Evolutionary conservation across 2,113 vertebrate species (phyloP).

Genomic region (Melanostigma gelatinosum): DNA sequence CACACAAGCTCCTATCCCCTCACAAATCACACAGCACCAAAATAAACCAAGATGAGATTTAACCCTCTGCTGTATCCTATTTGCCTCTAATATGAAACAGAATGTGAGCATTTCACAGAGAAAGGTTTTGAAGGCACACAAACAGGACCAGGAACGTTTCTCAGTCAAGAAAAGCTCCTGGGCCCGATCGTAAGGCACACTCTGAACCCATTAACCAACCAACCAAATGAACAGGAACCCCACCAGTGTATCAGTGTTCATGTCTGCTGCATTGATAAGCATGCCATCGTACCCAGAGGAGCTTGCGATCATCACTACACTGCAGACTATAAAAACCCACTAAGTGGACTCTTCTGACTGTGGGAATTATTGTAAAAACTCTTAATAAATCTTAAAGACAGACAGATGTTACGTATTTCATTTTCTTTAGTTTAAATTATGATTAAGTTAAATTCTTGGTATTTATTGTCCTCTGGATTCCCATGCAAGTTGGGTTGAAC

Average conservation of each 20-base stretch:
- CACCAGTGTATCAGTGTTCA: conserved; percentile 77
- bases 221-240: conserved; percentile 65
- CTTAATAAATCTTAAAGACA: conserved; percentile 2
- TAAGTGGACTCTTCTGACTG: conserved; percentile 6
- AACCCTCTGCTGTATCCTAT: conserved; percentile 48
- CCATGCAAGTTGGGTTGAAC: neutral
- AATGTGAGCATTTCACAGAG: conserved; percentile 45
- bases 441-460: conserved; percentile 1
- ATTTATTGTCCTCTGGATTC: conserved; percentile 36
- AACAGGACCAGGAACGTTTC: conserved; percentile 66
- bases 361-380: conserved; percentile 10
- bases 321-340: conserved; percentile 37
- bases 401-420: neutral
- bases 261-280: conserved; percentile 58
- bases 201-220: conserved; percentile 70
- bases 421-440: neutral
- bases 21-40: conserved; percentile 57
- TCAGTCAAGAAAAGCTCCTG: conserved; percentile 66
- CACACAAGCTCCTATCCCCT: conserved; percentile 60
- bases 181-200: conserved; percentile 50
- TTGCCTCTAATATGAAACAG: conserved; percentile 35
- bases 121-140: conserved; percentile 42
- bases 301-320: conserved; percentile 32
- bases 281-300: conserved; percentile 58
- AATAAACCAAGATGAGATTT: conserved; percentile 29